Evolutionary conservation across 2,888 invertebrate species (phyloP), one percentile per base, ranked within the genome.

Genomic region (Pelosia muscerda): DNA sequence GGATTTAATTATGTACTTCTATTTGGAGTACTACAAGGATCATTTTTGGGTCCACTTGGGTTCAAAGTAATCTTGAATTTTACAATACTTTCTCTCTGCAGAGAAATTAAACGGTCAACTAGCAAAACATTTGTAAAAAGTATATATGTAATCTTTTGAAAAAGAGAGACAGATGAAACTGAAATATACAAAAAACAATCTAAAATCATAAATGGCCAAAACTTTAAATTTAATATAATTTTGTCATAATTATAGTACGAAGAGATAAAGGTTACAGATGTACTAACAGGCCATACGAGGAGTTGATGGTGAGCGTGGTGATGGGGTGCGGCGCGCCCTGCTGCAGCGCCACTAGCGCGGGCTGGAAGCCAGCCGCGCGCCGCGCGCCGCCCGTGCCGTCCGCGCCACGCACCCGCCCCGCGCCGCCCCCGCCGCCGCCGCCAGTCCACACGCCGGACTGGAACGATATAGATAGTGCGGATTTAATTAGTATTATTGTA

Each of bases 351-450:
- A 99, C 98, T 78, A 99, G 95, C 87, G 98, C 97, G 62, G 99
- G 98, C 95, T 99, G 99, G 96, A 99, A 99, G 79, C 99, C 99
- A n/a, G 99, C 96, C 55, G 97, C 96, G 92, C 99, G 97, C 88
- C 98, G 98, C 88, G 91, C 86, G 79, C 92, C 90, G 76, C 95
- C 88, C 86, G 95, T 80, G 84, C 95, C 89, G 59, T 77, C 87
- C 85, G 94, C 85, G 81, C 94, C 85, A 70, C 94, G 92, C 79
- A 93, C 94, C 74, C 92, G 90, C 84, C 91, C 73, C 68, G 76
- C 70, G 65, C 81, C 81, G 42, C 71, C 72, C 58, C 82, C 82
- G 23, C 73, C 72, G 25, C 83, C 81, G 53, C 72, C 66, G 63
- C 74, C 75, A 68, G 81, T 68, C 87, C 88, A 86, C 72, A 81